Base-by-base conservation (phyloP, 2,113 vertebrate genomes). In the Calyptomena viridis region DNA sequence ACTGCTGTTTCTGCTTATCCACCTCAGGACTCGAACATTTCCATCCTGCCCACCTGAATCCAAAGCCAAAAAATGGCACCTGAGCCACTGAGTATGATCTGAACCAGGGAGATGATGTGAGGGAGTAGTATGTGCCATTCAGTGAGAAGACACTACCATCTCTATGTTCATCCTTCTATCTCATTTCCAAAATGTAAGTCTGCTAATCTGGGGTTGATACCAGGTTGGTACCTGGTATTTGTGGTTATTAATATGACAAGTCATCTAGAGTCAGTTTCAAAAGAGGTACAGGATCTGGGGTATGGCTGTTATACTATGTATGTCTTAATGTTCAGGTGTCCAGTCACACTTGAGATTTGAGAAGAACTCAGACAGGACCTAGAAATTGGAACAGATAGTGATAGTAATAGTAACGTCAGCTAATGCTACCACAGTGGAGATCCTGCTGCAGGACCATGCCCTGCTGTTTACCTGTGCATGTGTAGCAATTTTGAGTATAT, bases 131-230 rank as follows among this genome's bases (percentile, higher is more conserved):
- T 2, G 1, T 87, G 18, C 19, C 2, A 3, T 40, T 76, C 31
- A 28, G 50, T 1, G 19, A 64, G 56, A 58, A 76, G 67, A 33
- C 5, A 25, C 8, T 84, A 37, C 18, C 24, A 25, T 69, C 12
- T 64, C 63, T 49, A 5, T 0, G 1, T 58, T 66, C 25, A 35
- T 74, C 22, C 5, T 83, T 22, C 21, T 16, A 0, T 22, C 14
- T 66, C 28, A 91, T 58, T 73, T 53, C 31, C 9, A 39, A 42
- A 94, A 46, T 33, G 23, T 19, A 3, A 35, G 6, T n/a, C 27
- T 94, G 21, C 31, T 74, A 1, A 66, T 35, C 39, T 89, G 59
- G n/a, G 5, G 1, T 58, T 23, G 27, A 59, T 69, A 56, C 22
- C 33, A 52, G 16, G 5, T 52, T 35, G 20, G 58, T 76, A 60